Conservation (phyloP, 1,140 invertebrate genomes). For the Subanguina moxae region DNA sequence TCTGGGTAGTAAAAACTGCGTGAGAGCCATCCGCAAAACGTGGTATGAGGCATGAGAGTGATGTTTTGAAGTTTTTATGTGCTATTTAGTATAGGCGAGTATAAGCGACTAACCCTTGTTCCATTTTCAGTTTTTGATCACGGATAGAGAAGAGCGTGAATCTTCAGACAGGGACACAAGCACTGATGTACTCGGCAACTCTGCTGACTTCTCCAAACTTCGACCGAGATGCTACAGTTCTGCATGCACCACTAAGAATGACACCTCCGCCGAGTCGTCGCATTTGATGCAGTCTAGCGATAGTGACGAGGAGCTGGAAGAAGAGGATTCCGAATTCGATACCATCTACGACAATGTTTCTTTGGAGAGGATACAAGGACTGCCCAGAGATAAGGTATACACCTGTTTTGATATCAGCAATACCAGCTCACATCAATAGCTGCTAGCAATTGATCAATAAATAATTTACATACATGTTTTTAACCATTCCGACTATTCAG, state of each 20-base stretch:
- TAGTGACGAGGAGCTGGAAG: conserved; percentile 6
- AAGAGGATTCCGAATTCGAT: conserved; percentile 18
- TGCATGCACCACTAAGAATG: not conserved
- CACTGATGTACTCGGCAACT: not conserved
- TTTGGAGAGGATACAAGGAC: conserved; percentile 17
- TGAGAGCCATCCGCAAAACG: too few relatives aligned
- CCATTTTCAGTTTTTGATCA: conserved; percentile 16
- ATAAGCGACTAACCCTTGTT: not conserved
- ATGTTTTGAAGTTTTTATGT: not conserved
- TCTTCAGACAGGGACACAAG: not conserved
- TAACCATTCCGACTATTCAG: not conserved
- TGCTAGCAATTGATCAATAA: not conserved
- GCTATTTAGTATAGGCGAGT: too few relatives aligned
- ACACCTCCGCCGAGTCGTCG: not conserved
- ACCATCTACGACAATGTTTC: not conserved
- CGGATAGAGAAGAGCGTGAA: conserved; percentile 11
- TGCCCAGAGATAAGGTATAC: conserved; percentile 22
- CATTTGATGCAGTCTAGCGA: not conserved
- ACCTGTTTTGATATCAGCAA: not conserved
- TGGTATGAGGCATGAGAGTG: not conserved
- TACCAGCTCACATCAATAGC: not conserved
- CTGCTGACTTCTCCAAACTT: not conserved
- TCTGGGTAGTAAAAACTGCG: not conserved
- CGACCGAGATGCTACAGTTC: conserved; percentile 15
- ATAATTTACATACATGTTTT: not conserved